Evolutionary conservation across 2,888 invertebrate species (phyloP), one percentile per base, ranked within the genome.

Genomic region (Rhaphigaster nebulosa): DNA sequence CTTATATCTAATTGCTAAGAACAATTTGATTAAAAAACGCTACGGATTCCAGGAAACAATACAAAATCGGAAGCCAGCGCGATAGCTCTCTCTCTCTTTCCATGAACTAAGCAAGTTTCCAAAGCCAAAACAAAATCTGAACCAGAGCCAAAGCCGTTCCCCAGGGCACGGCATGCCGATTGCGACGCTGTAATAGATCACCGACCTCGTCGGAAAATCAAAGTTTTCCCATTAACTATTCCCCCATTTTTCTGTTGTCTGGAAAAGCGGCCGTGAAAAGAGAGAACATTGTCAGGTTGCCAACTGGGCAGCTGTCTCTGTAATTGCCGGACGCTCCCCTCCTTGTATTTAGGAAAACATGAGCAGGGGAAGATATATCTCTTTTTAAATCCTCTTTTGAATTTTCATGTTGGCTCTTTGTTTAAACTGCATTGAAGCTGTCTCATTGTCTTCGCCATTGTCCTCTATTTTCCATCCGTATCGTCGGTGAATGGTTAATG

Each of bases 161-260:
- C 45, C 84, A 15, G 45, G 13, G 45, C 45, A 10, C 70, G 38
- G 70, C 34, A 10, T 38, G 70, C 84, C 84, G 84, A 45, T 45
- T n/a, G 13, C 84, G 41, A 65, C 45, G 20, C 45, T 45, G 84
- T 15, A 41, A 50, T 84, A 84, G 84, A 84, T 84, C 84, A 84
- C n/a, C 26, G 13, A 13, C 34, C 41, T 84, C 80, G 80, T 84
- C 84, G 13, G 45, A 45, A 41, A 84, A 84, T 45, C n/a, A 84
- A 65, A 84, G 84, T 84, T 84, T 84, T 45, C 84, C 84, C 84
- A 84, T 84, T 84, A 45, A 84, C 84, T 84, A 84, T 84, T 84
- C 84, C 13, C 26, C 84, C 84, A 84, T 84, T 84, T 84, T 84
- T 84, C 84, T 18, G 45, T 50, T n/a, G 45, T 84, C 45, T n/a